Evolutionary conservation across 2,113 vertebrate genomes (phyloP).

Genomic region (Todiramphus saurophagus): DNA sequence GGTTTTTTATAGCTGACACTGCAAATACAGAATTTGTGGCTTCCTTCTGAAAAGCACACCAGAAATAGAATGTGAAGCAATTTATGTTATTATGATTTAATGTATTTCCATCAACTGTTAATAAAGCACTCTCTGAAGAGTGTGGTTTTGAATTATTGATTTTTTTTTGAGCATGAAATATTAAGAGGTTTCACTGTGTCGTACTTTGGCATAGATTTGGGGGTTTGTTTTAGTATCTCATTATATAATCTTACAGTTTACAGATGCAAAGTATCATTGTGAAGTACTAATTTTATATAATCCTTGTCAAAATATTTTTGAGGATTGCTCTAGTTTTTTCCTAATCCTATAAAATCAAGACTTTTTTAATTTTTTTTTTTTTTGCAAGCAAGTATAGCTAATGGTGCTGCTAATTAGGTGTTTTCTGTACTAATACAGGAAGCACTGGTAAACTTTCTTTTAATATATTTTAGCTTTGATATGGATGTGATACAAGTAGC

Average conservation of each 20-base stretch:
- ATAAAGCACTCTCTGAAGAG: conserved; percentile 12
- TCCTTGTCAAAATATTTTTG: neutral
- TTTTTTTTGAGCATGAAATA: neutral
- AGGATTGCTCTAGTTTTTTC: neutral
- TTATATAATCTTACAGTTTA: neutral
- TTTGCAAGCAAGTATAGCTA: neutral
- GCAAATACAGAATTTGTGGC: neutral
- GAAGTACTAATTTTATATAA: neutral
- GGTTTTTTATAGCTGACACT: neutral
- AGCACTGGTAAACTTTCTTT: neutral
- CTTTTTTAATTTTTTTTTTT: neutral
- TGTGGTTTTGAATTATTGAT: neutral
- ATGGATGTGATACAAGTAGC: neutral
- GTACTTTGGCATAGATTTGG: neutral
- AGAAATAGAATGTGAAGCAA: neutral
- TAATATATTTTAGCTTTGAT: neutral
- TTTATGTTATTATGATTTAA: neutral
- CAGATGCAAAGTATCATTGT: neutral
- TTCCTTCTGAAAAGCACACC: neutral
- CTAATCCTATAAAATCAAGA: neutral
- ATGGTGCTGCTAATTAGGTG: neutral
- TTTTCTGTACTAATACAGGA: neutral
- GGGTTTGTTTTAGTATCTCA: neutral
- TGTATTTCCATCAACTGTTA: neutral
- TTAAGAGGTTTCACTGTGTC: neutral